These are phyloP conservation scores for Brachionus angularis DNA, from an alignment of 1,140 invertebrate genomes.

Conservation along the genomic window DNA sequence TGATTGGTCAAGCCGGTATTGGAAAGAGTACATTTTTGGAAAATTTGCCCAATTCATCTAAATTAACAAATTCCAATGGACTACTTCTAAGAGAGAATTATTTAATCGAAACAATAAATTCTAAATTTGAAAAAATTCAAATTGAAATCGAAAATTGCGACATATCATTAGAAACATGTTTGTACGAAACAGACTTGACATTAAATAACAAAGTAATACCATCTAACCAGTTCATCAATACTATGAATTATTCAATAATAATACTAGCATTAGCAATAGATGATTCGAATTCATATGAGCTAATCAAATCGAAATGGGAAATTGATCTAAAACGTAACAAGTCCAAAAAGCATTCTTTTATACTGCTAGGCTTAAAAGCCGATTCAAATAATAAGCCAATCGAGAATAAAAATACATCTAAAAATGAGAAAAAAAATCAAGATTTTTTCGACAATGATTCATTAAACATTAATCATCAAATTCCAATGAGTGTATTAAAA, in stretches of 20 bases:
- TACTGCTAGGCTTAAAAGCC: constrained; percentile 7
- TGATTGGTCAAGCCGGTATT: constrained; percentile 40
- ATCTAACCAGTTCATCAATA: constrained; percentile 29
- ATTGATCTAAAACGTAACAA: constrained; percentile 36
- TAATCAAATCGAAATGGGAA: constrained; percentile 42
- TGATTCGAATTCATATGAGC: constrained; percentile 14
- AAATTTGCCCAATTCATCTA: constrained; percentile 21
- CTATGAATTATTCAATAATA: not conserved
- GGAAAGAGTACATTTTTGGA: constrained; percentile 35
- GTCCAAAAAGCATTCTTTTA: not conserved
- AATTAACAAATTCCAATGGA: not conserved
- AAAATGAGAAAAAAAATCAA: not conserved
- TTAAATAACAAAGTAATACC: constrained; percentile 29
- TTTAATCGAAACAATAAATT: constrained; percentile 2
- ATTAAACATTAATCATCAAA: not conserved
- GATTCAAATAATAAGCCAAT: not conserved
- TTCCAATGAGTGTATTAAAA: not conserved
- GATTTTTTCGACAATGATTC: not conserved
- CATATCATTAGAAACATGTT: constrained; percentile 30
- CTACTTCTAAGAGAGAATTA: not conserved
- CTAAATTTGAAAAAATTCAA: constrained; percentile 2
- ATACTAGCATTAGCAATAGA: constrained; percentile 23
- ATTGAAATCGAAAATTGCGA: constrained; percentile 35
- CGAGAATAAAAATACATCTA: not conserved
- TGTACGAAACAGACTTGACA: constrained; percentile 12